A percentile compares a stretch with the other conserved stretches of the same genome.
Evolutionary conservation across 1,140 invertebrate genomes (phyloP).

Genomic region (Oedothorax gibbosus): DNA sequence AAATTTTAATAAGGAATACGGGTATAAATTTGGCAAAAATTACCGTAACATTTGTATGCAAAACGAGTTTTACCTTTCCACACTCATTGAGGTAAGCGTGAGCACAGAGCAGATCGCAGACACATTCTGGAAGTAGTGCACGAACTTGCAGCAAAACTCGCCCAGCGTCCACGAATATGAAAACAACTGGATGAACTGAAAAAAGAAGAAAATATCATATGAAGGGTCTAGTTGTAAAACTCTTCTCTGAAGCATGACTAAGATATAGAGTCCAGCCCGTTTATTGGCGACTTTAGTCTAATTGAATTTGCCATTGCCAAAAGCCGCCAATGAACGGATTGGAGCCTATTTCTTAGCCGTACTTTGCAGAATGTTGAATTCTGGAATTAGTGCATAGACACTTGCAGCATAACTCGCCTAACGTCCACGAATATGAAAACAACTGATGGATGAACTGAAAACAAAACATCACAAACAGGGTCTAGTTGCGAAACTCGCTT

Average conservation of each 20-base stretch:
- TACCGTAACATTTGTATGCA: too few species aligned
- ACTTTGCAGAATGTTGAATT: too few species aligned
- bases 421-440: constrained; percentile 81
- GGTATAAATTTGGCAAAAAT: too few species aligned
- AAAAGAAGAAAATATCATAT: constrained; percentile 1
- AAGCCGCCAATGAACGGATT: too few species aligned
- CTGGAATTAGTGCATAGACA: constrained; percentile 81
- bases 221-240: too few species aligned
- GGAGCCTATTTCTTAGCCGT: too few species aligned
- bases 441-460: constrained; percentile 78
- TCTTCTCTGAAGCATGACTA: too few species aligned
- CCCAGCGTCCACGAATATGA: constrained; percentile 82
- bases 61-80: constrained; percentile 73
- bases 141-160: constrained; percentile 77
- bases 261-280: too few species aligned
- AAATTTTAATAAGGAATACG: too few species aligned
- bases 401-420: constrained; percentile 80
- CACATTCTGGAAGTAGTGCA: constrained; percentile 82
- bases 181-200: constrained; percentile 79
- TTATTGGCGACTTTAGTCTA: too few species aligned
- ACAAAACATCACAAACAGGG: neutral
- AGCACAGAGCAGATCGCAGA: constrained; percentile 82
- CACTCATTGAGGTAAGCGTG: constrained; percentile 82
- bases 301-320: too few species aligned
- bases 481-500: too few species aligned